phyloP scores from a whole-genome alignment of 2,113 vertebrate genomes.

The Platysteira castanea region DNA sequence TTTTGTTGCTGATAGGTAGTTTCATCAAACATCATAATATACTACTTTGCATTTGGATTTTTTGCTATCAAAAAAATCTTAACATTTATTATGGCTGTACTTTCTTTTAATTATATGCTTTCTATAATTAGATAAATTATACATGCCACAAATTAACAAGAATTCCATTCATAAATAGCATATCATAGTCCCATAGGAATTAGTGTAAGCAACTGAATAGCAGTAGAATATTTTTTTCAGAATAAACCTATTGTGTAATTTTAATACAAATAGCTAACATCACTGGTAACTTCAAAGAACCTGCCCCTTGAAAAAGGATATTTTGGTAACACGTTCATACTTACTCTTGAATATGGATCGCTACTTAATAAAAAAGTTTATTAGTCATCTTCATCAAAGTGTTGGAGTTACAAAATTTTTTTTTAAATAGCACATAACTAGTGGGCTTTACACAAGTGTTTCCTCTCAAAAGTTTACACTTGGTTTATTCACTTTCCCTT shows the following conservation, averaged over 20 bases:
- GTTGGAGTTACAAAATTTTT: not conserved
- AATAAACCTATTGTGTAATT: not conserved
- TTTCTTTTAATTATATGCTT: conserved; percentile 28
- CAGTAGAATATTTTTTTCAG: conserved; percentile 25
- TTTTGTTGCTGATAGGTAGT: conserved; percentile 46
- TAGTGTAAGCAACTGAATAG: conserved; percentile 21
- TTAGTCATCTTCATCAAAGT: conserved; percentile 16
- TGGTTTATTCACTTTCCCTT: conserved; percentile 64
- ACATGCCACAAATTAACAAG: conserved; percentile 40
- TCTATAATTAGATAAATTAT: conserved; percentile 63
- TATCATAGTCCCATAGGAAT: conserved; percentile 6
- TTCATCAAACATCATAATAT: conserved; percentile 36
- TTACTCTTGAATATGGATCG: not conserved
- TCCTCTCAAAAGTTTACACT: conserved; percentile 62
- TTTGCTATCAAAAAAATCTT: conserved; percentile 23
- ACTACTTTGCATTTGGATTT: conserved; percentile 19
- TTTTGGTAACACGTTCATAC: not conserved
- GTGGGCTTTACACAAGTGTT: conserved; percentile 7
- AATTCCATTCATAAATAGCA: conserved; percentile 58
- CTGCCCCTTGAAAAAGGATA: not conserved
- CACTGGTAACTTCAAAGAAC: conserved; percentile 27
- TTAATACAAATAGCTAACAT: conserved; percentile 36
- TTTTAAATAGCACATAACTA: not conserved
- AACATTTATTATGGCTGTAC: conserved; percentile 38
- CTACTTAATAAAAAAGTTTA: conserved; percentile 19